Percentiles rank a stretch among this genome's conserved stretches.
phyloP scores from a whole-genome alignment of 2,797 vertebrate genomes.

The Hydrolagus colliei region DNA sequence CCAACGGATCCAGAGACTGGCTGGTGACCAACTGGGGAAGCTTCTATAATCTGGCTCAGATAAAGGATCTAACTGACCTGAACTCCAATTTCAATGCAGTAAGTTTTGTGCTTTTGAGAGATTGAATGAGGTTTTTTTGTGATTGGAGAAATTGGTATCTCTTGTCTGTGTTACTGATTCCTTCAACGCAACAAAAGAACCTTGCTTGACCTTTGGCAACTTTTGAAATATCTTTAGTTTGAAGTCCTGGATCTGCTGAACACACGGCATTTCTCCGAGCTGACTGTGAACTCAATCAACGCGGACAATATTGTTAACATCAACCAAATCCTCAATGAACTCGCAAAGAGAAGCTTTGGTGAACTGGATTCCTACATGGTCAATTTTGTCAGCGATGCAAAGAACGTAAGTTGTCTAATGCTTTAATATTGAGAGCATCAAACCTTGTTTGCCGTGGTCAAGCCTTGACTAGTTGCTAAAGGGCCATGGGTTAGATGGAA shows the following conservation, averaged over 20 bases:
- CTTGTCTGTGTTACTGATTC: too few relatives aligned
- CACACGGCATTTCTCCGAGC: neutral
- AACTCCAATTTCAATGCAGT: slow-evolving; percentile 17
- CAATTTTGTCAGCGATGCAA: neutral
- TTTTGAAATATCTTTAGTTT: slow-evolving; percentile 22
- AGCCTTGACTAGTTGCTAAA: too few relatives aligned
- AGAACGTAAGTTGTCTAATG: neutral
- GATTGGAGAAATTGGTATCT: neutral
- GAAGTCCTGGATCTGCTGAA: slow-evolving; percentile 5
- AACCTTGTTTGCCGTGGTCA: too few relatives aligned
- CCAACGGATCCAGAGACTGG: slow-evolving; percentile 37
- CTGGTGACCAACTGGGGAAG: slow-evolving; percentile 37
- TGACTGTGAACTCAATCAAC: neutral
- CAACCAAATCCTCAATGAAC: slow-evolving; percentile 5
- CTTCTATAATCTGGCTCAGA: slow-evolving; percentile 35
- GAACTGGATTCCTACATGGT: slow-evolving; percentile 19
- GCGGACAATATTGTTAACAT: neutral
- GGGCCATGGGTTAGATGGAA: too few relatives aligned
- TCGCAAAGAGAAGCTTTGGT: neutral
- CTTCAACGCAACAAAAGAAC: neutral
- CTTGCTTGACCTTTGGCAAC: neutral
- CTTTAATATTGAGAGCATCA: neutral
- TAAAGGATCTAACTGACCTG: slow-evolving; percentile 21
- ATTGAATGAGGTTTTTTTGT: neutral
- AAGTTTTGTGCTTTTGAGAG: slow-evolving; percentile 1